Evolutionary conservation across 2,113 vertebrate species (phyloP), one percentile per base, ranked within the genome.

Genomic region (Calonectris borealis): DNA sequence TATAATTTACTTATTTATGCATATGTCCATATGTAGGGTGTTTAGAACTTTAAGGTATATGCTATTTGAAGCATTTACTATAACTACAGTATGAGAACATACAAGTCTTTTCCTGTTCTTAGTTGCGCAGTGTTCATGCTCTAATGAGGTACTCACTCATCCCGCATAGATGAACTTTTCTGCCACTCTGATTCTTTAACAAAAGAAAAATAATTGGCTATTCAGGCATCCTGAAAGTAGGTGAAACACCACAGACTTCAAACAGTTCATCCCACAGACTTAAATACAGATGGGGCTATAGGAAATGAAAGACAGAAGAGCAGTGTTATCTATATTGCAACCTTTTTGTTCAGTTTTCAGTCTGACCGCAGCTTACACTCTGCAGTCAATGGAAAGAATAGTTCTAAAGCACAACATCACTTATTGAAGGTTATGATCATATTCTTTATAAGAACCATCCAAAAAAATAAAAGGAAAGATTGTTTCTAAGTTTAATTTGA

Each of bases 401-500:
- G 44, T 91, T 96, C 78, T 93, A 93, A 97, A 91, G 92, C 90
- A 94, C 93, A 97, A 87, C 73, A 73, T 72, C 48, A 49, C 21
- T 85, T 91, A 62, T 21, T 91, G 66, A 93, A 94, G 61, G 19
- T 58, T 90, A 54, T 68, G 52, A 80, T 83, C 42, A 46, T 57
- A 71, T 22, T 46, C 73, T 93, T 82, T 82, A 65, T 48, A 55
- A 72, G 16, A 88, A 69, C 3, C 24, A 87, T 69, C 18, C 60
- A 19, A 80, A 89, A 87, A 85, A 82, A 73, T 34, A 36, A 90
- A 95, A 86, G 3, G 6, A 2, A 73, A 75, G 8, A 83, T 78
- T 78, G 21, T 4, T 91, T 78, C 44, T 87, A 42, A 54, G 25
- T 84, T 91, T 26, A 88, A 69, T 88, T 86, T 78, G 5, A 87